These are phyloP conservation scores for Metopolophium dirhodum DNA, from an alignment of 1,140 invertebrate genomes.

Conservation along the genomic window DNA sequence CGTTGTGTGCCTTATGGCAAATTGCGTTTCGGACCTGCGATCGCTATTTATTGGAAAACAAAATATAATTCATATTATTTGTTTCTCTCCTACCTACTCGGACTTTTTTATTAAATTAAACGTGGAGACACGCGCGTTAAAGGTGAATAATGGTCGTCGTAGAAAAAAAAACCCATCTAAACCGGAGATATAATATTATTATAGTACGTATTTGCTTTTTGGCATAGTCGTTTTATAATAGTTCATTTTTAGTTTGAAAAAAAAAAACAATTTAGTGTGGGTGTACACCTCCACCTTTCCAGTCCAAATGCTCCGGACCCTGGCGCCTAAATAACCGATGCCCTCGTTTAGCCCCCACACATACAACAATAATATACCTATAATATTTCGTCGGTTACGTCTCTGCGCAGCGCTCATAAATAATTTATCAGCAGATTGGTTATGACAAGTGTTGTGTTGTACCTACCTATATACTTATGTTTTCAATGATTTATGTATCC, in stretches of 20 bases:
- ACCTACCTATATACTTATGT: background rate
- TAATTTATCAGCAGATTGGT: constrained; percentile 30
- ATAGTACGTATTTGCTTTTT: background rate
- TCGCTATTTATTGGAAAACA: background rate
- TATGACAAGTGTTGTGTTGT: background rate
- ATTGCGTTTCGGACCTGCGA: background rate
- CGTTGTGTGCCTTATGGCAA: constrained; percentile 3
- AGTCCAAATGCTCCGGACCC: constrained; percentile 4
- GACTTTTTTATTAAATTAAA: background rate
- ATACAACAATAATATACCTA: background rate
- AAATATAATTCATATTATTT: background rate
- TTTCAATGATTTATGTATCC: constrained; percentile 29
- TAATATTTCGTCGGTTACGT: background rate
- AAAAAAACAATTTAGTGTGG: background rate
- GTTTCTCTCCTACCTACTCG: background rate
- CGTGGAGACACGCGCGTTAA: too few species aligned
- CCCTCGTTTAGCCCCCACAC: constrained; percentile 32
- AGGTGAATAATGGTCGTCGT: background rate
- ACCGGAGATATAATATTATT: background rate
- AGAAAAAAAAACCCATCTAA: background rate
- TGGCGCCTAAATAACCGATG: constrained; percentile 1
- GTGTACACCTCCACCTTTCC: background rate
- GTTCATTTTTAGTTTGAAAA: background rate
- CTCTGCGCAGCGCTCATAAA: background rate
- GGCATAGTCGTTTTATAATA: background rate